Evolutionary conservation across 1,140 invertebrate genomes (phyloP), one percentile per base, ranked within the genome.

Genomic region (Thaumatotibia leucotreta): DNA sequence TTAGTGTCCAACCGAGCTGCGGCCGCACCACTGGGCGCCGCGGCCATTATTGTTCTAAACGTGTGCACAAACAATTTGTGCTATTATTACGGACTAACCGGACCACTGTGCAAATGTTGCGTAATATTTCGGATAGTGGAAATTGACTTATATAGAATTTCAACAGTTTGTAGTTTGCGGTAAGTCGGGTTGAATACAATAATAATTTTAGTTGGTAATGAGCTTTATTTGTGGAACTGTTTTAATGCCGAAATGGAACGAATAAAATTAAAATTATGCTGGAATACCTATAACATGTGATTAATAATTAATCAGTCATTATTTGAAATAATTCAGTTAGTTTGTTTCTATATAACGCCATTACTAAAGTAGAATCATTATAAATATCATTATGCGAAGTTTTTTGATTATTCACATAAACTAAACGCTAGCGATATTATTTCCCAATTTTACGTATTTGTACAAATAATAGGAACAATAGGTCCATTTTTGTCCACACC

Each of bases 51-150:
- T 63, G 33, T 58, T 58, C 52, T 58, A 58, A 58, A 27, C 52
- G 74, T 80, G 75, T 74, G 72, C 70, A 78, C 75, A 76, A 74
- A 69, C 77, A 77, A 81, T 84, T 79, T 79, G 77, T 66, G 63
- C 75, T 79, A 73, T 83, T 82, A 83, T 82, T 83, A 79, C 24
- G 52, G 76, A 71, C 61, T 70, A 65, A 64, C 39, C 39, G 64
- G 68, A 61, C 67, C 74, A 72, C 68, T 67, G 64, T 73, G 68
- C 65, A 67, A 73, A 77, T 73, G 67, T 74, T 74, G 72, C 31
- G 54, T 65, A 64, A 69, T 73, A 63, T 52, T 63, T 61, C 63
- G 54, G 23, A 62, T 54, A 32, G 31, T 20, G 63, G 31, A 32
- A 61, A 58, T 66, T 45, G 49, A 62, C 39, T 45, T 45, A 45